These are phyloP conservation scores for Martes martes DNA, from an alignment of 2,113 vertebrate genomes.

Conservation along the genomic window DNA sequence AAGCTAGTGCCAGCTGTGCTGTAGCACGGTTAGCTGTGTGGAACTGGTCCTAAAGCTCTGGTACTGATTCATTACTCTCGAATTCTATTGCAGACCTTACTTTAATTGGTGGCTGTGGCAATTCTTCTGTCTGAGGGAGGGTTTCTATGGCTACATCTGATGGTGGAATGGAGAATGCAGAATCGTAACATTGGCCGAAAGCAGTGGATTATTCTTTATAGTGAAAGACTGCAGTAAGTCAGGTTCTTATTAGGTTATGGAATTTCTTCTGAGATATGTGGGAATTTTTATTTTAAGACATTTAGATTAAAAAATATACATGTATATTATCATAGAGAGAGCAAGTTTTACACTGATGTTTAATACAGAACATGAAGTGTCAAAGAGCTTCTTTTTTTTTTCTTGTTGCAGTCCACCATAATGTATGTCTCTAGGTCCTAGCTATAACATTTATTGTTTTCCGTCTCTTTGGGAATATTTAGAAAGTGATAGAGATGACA, in stretches of 20 bases:
- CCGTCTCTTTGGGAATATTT: neutral
- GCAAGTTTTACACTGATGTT: neutral
- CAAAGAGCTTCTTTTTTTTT: neutral
- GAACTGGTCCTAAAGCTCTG: neutral
- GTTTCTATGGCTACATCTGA: neutral
- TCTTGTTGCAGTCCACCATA: neutral
- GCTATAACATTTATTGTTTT: neutral
- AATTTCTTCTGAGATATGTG: neutral
- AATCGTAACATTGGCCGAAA: neutral
- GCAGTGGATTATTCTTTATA: neutral
- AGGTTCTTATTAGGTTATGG: neutral
- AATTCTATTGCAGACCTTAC: too few relatives aligned
- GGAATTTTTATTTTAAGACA: neutral
- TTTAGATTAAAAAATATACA: neutral
- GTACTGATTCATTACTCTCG: neutral
- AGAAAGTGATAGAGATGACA: accelerated
- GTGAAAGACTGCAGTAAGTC: neutral
- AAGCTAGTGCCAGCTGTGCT: accelerated
- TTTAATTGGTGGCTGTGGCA: neutral
- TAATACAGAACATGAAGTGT: neutral
- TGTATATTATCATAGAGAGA: neutral
- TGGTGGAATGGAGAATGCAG: neutral
- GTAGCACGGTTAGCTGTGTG: accelerated
- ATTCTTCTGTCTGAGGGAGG: neutral
- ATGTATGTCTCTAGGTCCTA: neutral